These are phyloP conservation scores for Orestias chungarensis DNA, from an alignment of 2,797 vertebrate genomes.

Conservation along the genomic window DNA sequence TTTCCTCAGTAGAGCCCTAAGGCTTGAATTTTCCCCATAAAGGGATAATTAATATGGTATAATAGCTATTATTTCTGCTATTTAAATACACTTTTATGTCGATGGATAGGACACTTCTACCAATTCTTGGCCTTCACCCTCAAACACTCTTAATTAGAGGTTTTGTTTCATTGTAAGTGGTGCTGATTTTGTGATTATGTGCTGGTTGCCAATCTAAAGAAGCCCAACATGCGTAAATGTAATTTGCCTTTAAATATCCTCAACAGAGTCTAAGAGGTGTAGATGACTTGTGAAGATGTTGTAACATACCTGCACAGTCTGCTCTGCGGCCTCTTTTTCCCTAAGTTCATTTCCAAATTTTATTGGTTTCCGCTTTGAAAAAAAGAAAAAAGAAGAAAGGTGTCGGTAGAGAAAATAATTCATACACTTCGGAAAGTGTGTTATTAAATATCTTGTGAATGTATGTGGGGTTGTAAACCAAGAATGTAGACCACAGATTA, in stretches of 20 bases:
- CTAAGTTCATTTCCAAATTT: slow-evolving; percentile 51
- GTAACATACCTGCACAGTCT: slow-evolving; percentile 43
- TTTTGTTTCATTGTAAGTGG: slow-evolving; percentile 42
- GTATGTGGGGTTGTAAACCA: slow-evolving; percentile 30
- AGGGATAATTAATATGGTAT: slow-evolving; percentile 29
- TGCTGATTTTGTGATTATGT: slow-evolving; percentile 34
- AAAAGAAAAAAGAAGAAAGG: slow-evolving; percentile 43
- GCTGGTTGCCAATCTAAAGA: slow-evolving; percentile 36
- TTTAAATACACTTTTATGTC: slow-evolving; percentile 18
- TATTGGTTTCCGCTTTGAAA: slow-evolving; percentile 51
- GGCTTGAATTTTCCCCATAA: slow-evolving; percentile 32
- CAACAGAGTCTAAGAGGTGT: slow-evolving; percentile 47
- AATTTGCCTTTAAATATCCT: slow-evolving; percentile 60
- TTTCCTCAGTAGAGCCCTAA: slow-evolving; percentile 37
- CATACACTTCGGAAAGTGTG: slow-evolving; percentile 42
- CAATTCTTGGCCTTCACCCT: slow-evolving; percentile 35
- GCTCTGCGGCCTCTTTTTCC: slow-evolving; percentile 29
- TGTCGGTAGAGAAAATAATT: slow-evolving; percentile 39
- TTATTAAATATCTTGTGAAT: slow-evolving; percentile 47
- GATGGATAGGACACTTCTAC: slow-evolving; percentile 32
- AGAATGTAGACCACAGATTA: slow-evolving; percentile 32
- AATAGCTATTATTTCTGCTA: slow-evolving; percentile 11
- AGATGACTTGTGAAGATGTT: slow-evolving; percentile 49
- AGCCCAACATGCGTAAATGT: slow-evolving; percentile 40
- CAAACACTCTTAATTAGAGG: slow-evolving; percentile 54